Base-by-base conservation (phyloP, 2,797 vertebrate genomes). In the Bradypus variegatus region DNA sequence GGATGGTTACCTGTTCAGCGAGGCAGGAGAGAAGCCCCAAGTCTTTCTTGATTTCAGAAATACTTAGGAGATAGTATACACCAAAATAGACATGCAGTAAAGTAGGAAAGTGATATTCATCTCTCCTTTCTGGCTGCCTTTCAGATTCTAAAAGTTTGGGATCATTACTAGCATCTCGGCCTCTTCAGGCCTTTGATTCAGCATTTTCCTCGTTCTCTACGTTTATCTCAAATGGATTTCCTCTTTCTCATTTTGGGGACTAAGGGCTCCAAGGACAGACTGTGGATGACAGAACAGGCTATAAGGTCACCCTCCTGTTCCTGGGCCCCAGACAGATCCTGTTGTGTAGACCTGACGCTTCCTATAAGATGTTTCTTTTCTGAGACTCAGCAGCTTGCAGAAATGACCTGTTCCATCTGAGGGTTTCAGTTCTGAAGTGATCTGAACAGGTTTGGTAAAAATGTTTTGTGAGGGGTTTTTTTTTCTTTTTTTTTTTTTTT, bases 361-460 rank as follows among this genome's bases (percentile, higher is more conserved):
- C 14, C 8, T 50, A 50, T 50, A 14, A 50, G 11, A 50, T 10
- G 50, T 14, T 50, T 93, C 21, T 36, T 69, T 84, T n/a, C 91
- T 91, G 85, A 93, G 85, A 79, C 11, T 38, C 38, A 83, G 93
- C 62, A n/a, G 85, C 87, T 86, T 55, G 14, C 10, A 64, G 1
- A 84, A 62, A 69, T 62, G 72, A 60, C 79, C 80, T 65, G 21
- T 50, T 91, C 88, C 86, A 48, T 67, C 79, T 64, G 83, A 93
- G 69, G 83, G 77, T 78, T 91, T 95, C 93, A 93, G 73, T 86
- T 89, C 77, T 84, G 75, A 94, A 89, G 91, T 88, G 84, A 94
- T 82, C 73, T 89, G 65, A 50, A 86, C 94, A 72, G 94, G 80
- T 84, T 94, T 92, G 84, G 73, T 93, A 90, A 94, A 94, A 62